These are phyloP conservation scores for Drosophila atripex DNA, from an alignment of 2,888 invertebrate species.

Conservation along the genomic window DNA sequence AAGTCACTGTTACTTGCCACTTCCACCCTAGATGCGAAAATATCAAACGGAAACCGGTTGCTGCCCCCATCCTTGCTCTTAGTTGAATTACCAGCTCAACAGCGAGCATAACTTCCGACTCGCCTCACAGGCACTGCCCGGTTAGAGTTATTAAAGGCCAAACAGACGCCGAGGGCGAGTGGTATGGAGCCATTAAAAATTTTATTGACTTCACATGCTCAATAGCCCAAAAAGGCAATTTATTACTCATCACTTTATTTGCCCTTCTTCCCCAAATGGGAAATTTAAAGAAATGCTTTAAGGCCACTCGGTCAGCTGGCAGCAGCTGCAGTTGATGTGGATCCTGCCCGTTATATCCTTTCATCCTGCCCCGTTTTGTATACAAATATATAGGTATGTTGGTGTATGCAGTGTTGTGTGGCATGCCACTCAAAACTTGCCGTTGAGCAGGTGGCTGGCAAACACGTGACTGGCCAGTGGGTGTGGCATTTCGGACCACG, in stretches of 20 bases:
- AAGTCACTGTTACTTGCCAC: slow-evolving; percentile 76
- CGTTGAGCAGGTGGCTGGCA: slow-evolving; percentile 29
- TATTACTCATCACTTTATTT: slow-evolving; percentile 41
- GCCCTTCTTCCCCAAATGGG: not conserved
- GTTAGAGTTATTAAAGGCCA: slow-evolving; percentile 36
- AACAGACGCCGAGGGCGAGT: slow-evolving; percentile 13
- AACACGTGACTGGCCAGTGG: slow-evolving; percentile 54
- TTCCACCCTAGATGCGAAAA: slow-evolving; percentile 53
- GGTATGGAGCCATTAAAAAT: slow-evolving; percentile 50
- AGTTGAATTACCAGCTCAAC: slow-evolving; percentile 32
- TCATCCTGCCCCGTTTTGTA: not conserved
- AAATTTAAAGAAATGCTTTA: slow-evolving; percentile 29
- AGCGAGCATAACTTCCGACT: slow-evolving; percentile 14
- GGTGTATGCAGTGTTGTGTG: slow-evolving; percentile 10
- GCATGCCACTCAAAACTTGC: slow-evolving; percentile 37
- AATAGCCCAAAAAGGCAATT: slow-evolving; percentile 41
- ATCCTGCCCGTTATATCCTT: slow-evolving; percentile 17
- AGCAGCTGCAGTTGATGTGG: slow-evolving; percentile 40
- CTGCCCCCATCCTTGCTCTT: slow-evolving; percentile 17
- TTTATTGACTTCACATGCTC: slow-evolving; percentile 62
- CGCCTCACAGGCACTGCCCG: not conserved
- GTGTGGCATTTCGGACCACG: slow-evolving; percentile 20
- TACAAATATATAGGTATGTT: not conserved
- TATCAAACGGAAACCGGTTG: slow-evolving; percentile 60
- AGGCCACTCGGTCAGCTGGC: slow-evolving; percentile 5